Percentiles rank a stretch among this genome's conserved stretches.
These are phyloP conservation scores for Trissolcus japonicus DNA, from an alignment of 2,888 invertebrate genomes.

Conservation along the genomic window DNA sequence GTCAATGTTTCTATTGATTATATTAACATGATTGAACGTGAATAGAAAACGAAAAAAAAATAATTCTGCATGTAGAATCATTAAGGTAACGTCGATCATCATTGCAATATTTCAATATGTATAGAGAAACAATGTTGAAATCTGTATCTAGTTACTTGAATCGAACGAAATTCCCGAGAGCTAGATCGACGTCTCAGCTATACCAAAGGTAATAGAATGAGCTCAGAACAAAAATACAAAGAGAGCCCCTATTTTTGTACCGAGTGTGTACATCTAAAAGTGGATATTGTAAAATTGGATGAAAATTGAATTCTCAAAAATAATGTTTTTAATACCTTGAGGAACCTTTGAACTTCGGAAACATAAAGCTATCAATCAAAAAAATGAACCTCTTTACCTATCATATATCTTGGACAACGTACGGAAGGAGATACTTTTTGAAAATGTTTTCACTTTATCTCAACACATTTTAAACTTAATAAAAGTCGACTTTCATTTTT, in stretches of 20 bases:
- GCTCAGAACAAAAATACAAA: constrained; percentile 49
- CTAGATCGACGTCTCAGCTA: constrained; percentile 55
- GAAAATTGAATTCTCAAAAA: constrained; percentile 55
- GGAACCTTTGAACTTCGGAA: constrained; percentile 30
- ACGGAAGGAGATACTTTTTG: background rate
- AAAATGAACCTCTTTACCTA: constrained; percentile 1
- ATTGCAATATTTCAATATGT: constrained; percentile 42
- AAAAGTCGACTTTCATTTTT: too few relatives aligned
- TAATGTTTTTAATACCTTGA: constrained; percentile 49
- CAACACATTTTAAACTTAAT: too few relatives aligned
- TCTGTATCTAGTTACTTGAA: constrained; percentile 42
- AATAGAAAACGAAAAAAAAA: too few relatives aligned
- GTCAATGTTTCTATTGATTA: background rate
- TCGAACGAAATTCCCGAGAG: constrained; percentile 55
- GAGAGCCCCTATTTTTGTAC: constrained; percentile 53
- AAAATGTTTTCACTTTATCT: too few relatives aligned
- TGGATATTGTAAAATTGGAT: constrained; percentile 53
- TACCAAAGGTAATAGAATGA: constrained; percentile 56
- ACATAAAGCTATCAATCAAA: constrained; percentile 13
- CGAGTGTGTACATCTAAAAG: constrained; percentile 38
- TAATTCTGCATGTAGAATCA: constrained; percentile 9
- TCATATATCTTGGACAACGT: constrained; percentile 8
- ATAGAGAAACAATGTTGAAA: constrained; percentile 41
- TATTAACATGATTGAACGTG: background rate
- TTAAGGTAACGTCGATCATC: constrained; percentile 39